Evolutionary conservation across 2,113 vertebrate species (phyloP).

Genomic region (Stegostoma tigrinum): DNA sequence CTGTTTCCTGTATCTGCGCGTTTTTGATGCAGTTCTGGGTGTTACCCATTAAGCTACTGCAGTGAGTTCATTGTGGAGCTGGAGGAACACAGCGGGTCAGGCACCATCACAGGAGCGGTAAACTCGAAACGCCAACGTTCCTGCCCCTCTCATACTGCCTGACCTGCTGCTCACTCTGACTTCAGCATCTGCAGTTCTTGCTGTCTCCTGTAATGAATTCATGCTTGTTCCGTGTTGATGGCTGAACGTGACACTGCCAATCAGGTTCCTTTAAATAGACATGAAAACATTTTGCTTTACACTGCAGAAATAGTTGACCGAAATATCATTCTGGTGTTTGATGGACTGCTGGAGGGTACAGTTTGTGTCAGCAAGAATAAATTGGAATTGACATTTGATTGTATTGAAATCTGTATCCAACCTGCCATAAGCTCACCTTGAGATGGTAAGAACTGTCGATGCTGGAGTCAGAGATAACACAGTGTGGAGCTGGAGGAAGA

Average conservation of each 20-base stretch:
- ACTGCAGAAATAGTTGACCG: background rate
- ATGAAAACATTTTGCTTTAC: background rate
- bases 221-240: background rate
- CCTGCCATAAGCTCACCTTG: background rate
- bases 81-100: too few species aligned
- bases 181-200: background rate
- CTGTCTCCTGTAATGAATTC: background rate
- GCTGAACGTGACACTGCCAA: background rate
- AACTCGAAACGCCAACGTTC: too few species aligned
- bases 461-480: too few species aligned
- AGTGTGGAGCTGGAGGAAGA: too few species aligned
- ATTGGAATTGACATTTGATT: background rate
- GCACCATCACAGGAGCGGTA: too few species aligned
- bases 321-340: background rate
- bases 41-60: background rate
- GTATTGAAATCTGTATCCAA: background rate
- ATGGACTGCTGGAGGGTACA: background rate
- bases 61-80: background rate
- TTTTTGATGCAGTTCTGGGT: background rate
- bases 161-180: too few species aligned
- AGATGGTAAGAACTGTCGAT: too few species aligned
- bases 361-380: background rate
- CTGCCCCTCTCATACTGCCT: too few species aligned
- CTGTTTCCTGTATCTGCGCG: background rate
- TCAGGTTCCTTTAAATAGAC: background rate